phyloP scores from a whole-genome alignment of 2,797 vertebrate genomes.

The Etheostoma perlongum region DNA sequence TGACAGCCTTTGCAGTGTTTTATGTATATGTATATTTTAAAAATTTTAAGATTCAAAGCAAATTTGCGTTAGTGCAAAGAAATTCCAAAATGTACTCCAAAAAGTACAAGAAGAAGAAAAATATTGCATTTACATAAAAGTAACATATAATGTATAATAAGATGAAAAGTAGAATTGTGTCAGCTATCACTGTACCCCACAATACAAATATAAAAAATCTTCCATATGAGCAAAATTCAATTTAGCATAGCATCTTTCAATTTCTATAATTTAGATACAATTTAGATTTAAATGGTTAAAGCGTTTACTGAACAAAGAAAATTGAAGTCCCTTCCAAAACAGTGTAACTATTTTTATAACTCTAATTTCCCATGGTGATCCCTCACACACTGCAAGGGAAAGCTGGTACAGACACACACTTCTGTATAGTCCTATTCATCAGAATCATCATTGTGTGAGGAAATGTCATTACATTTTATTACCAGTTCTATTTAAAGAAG shows the following conservation, averaged over 20 bases:
- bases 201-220: not conserved
- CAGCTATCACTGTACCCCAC: not conserved
- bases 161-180: not conserved
- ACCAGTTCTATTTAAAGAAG: slow-evolving; percentile 48
- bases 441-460: slow-evolving; percentile 44
- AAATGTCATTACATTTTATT: slow-evolving; percentile 66
- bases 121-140: too few species aligned
- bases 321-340: not conserved
- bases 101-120: not conserved
- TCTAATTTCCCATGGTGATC: slow-evolving; percentile 24
- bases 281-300: not conserved
- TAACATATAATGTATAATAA: not conserved
- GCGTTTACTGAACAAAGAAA: not conserved
- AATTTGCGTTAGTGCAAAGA: too few species aligned
- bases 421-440: slow-evolving; percentile 40
- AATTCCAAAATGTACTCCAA: not conserved
- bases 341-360: slow-evolving; percentile 8
- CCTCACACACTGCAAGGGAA: slow-evolving; percentile 15
- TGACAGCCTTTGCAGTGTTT: not conserved
- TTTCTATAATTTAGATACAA: not conserved
- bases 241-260: not conserved
- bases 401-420: slow-evolving; percentile 12
- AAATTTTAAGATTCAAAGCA: not conserved
- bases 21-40: too few species aligned
- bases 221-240: not conserved